Conservation (phyloP, 2,888 invertebrate species). For the Parasteatoda lunata region DNA sequence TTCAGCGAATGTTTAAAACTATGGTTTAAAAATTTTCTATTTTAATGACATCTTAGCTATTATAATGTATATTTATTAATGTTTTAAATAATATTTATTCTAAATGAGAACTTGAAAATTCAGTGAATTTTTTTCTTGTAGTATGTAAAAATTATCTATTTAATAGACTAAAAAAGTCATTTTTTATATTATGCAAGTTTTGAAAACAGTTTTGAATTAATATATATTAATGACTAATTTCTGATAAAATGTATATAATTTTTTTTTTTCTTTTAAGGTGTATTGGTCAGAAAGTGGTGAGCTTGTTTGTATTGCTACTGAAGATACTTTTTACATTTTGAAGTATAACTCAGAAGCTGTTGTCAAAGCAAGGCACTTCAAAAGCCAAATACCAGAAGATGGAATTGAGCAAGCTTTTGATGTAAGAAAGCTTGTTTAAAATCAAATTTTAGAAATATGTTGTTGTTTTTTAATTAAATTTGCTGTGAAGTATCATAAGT, state of each 20-base stretch:
- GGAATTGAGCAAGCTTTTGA: conserved; percentile 97
- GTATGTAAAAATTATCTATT: too few relatives aligned
- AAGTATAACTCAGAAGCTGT: conserved; percentile 90
- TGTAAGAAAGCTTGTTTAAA: conserved; percentile 76
- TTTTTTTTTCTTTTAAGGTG: conserved; percentile 75
- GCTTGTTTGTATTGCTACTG: conserved; percentile 93
- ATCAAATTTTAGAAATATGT: not conserved
- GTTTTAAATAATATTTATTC: too few relatives aligned
- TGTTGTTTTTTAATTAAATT: not conserved
- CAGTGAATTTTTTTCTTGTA: too few relatives aligned
- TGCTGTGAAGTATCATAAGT: not conserved
- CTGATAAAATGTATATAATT: not conserved
- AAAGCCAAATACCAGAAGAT: conserved; percentile 87
- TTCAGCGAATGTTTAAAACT: too few relatives aligned
- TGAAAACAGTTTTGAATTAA: too few relatives aligned
- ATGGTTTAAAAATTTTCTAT: too few relatives aligned
- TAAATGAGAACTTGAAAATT: too few relatives aligned
- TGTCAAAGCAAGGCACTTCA: conserved; percentile 84
- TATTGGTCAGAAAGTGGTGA: conserved; percentile 98
- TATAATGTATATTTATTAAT: too few relatives aligned
- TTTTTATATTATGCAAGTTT: too few relatives aligned
- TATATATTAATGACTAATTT: too few relatives aligned
- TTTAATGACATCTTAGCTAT: too few relatives aligned
- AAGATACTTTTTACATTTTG: conserved; percentile 95
- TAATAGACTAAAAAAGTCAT: too few relatives aligned